Evolutionary conservation across 2,888 invertebrate genomes (phyloP).

Genomic region (Hypomecis punctinalis): DNA sequence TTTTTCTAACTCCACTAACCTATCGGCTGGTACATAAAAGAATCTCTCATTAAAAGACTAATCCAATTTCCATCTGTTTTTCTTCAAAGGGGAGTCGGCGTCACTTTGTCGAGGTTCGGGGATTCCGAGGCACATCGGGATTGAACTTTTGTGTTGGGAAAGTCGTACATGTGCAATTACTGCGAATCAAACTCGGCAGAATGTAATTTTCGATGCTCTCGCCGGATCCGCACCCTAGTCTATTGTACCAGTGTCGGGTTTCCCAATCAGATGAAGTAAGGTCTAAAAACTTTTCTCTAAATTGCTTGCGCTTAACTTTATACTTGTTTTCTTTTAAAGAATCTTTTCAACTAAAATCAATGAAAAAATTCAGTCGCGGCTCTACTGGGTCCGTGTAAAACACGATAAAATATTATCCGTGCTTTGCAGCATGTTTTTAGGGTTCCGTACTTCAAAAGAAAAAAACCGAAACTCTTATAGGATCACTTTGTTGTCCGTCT

Average conservation of each 20-base stretch:
- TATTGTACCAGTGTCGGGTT: background rate
- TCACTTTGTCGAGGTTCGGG: constrained; percentile 35
- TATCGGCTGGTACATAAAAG: constrained; percentile 38
- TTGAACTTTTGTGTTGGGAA: constrained; percentile 47
- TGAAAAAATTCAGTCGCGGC: too few relatives aligned
- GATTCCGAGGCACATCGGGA: constrained; percentile 23
- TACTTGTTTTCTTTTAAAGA: too few relatives aligned
- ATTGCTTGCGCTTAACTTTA: too few relatives aligned
- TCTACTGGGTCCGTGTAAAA: too few relatives aligned
- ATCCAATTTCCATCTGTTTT: constrained; percentile 46
- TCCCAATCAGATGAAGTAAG: background rate
- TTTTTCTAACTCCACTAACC: constrained; percentile 31
- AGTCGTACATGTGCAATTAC: constrained; percentile 57
- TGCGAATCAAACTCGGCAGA: constrained; percentile 56
- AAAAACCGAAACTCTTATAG: too few relatives aligned
- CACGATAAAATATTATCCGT: too few relatives aligned
- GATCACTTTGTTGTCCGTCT: too few relatives aligned
- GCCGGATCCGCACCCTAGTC: constrained; percentile 19
- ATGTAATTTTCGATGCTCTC: constrained; percentile 57
- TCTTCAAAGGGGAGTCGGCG: constrained; percentile 36
- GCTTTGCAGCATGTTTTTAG: too few relatives aligned
- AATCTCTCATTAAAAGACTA: constrained; percentile 51
- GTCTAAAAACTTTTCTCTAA: background rate
- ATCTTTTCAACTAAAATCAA: too few relatives aligned
- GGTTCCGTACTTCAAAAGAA: too few relatives aligned